Evolutionary conservation across 2,113 vertebrate species (phyloP), one percentile per base, ranked within the genome.

Genomic region (Strix uralensis): DNA sequence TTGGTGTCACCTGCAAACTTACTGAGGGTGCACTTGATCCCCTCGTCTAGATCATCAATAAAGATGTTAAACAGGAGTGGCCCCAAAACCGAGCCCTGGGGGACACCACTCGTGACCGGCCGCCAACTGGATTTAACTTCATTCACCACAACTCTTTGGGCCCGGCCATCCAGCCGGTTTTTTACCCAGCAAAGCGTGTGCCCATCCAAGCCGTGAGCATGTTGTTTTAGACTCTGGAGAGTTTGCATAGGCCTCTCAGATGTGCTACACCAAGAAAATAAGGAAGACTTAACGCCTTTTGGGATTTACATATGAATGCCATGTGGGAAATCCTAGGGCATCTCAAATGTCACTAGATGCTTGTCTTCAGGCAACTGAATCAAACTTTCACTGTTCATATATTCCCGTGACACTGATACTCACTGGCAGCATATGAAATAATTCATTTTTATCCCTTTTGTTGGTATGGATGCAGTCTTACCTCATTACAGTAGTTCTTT

Each of bases 401-500:
- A 54, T 74, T 66, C 42, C 7, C 15, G 46, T 74, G 91, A 91
- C 40, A 36, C 13, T 63, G 67, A 81, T 74, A 51, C 27, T 75
- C 42, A 49, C n/a, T 74, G 59, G 63, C 72, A 92, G 65, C 38
- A 72, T 59, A 77, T 69, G 65, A 96, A 88, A 92, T 88, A 93
- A 84, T 62, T 88, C 6, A 59, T 62, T 92, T 95, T 79, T 75
- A n/a, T 84, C 14, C 17, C 40, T 88, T 93, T 88, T 91, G 38
- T 59, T 92, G 32, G 11, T 84, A 55, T 78, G 25, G 72, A 81
- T 36, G 75, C 74, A 74, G 26, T 42, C 67, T 78, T 88, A 82
- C 46, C 72, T 91, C 30, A 62, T 89, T 88, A 94, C 86, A 96
- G 83, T 91, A 88, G 86, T 55, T 82, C 70, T 91, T 95, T 94